phyloP scores from a whole-genome alignment of 1,140 invertebrate genomes.

The Scaptomyza graminum region DNA sequence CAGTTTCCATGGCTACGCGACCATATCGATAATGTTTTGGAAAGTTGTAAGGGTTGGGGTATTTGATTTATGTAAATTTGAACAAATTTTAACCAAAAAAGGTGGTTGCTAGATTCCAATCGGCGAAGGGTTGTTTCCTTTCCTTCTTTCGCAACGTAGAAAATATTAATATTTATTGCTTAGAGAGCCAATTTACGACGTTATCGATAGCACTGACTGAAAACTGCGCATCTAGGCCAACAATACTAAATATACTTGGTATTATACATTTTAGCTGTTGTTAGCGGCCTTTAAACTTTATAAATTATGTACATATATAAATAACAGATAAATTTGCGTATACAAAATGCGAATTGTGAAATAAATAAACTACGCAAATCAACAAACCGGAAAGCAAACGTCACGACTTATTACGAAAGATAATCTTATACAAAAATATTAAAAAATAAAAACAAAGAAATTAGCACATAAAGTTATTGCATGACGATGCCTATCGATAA shows the following conservation, averaged over 20 bases:
- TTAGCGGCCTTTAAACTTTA: constrained; percentile 24
- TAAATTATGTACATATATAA: constrained; percentile 64
- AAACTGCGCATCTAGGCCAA: constrained; percentile 22
- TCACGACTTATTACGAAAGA: constrained; percentile 24
- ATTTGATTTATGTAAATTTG: constrained; percentile 39
- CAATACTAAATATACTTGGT: constrained; percentile 5
- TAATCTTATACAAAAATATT: constrained; percentile 17
- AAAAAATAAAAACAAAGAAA: constrained; percentile 13
- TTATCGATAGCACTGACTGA: not conserved
- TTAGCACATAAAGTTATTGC: constrained; percentile 51
- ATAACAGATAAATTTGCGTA: constrained; percentile 6
- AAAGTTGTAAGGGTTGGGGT: not conserved
- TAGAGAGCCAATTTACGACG: not conserved
- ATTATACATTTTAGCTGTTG: constrained; percentile 6
- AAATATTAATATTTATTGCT: constrained; percentile 9
- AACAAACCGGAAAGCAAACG: constrained; percentile 37
- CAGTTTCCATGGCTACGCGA: constrained; percentile 28
- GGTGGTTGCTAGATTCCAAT: constrained; percentile 39
- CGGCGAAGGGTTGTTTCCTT: constrained; percentile 27
- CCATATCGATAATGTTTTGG: constrained; percentile 30
- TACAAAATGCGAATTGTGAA: constrained; percentile 4
- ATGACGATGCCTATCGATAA: constrained; percentile 25
- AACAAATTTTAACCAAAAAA: constrained; percentile 27
- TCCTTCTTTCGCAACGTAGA: not conserved
- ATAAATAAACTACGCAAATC: constrained; percentile 2